Percentiles rank a stretch among this genome's conserved stretches.
phyloP scores from a whole-genome alignment of 2,797 vertebrate genomes.

The Alectoris magna region DNA sequence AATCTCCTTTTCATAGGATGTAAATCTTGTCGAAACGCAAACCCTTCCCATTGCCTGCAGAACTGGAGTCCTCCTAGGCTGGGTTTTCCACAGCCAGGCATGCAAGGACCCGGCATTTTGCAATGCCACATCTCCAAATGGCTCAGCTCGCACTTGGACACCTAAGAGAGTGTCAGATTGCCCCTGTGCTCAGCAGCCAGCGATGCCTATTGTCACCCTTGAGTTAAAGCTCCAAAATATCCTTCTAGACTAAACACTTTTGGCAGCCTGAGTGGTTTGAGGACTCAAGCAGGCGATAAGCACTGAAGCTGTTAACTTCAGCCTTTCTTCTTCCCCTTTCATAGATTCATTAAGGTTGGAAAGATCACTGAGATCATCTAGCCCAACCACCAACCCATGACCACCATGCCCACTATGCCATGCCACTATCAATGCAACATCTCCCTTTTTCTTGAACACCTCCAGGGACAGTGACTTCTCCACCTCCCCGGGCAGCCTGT shows the following conservation, averaged over 20 bases:
- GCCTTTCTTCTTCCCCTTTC: neutral
- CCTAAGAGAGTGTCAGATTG: neutral
- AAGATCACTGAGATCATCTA: too few species aligned
- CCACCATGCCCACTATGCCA: too few species aligned
- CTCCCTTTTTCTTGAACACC: too few species aligned
- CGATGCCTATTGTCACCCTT: accelerated
- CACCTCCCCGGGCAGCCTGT: too few species aligned
- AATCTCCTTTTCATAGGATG: neutral
- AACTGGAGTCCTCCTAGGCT: neutral
- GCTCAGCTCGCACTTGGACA: neutral
- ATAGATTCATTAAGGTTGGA: too few species aligned
- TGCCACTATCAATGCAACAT: too few species aligned
- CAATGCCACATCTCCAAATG: neutral
- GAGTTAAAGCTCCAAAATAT: neutral
- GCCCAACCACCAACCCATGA: too few species aligned
- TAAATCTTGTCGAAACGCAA: neutral
- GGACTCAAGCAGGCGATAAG: neutral
- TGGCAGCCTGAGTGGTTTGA: neutral
- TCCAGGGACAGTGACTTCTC: too few species aligned
- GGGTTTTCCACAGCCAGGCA: neutral
- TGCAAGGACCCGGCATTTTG: neutral
- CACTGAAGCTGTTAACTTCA: neutral
- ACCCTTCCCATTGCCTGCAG: neutral
- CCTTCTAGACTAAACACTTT: neutral
- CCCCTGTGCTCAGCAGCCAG: neutral